Percentiles rank a stretch among this genome's conserved stretches.
Conservation (phyloP, 1,140 invertebrate genomes). For the Drosophila tsacasi region DNA sequence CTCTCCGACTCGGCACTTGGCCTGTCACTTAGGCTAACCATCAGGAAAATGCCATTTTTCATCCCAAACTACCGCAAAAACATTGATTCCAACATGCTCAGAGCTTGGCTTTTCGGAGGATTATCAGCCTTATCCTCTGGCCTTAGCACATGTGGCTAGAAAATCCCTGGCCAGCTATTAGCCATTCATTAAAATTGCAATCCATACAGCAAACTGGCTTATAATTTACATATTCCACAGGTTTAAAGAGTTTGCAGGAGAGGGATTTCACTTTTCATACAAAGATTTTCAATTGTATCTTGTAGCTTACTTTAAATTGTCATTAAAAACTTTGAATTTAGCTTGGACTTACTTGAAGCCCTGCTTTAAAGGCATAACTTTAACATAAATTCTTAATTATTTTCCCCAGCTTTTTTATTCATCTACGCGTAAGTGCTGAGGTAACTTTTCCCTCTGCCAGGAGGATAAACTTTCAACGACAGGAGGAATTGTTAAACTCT, state of each 20-base stretch:
- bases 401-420: constrained; percentile 2
- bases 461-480: constrained; percentile 11
- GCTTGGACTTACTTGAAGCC: neutral
- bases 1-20: constrained; percentile 32
- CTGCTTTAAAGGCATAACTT: neutral
- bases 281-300: no score
- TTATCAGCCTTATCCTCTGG: constrained; percentile 21
- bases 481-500: constrained; percentile 17
- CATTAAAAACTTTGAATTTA: neutral
- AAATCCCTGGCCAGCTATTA: constrained; percentile 14
- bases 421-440: neutral
- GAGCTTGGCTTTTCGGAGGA: neutral
- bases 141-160: neutral
- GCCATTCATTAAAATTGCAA: constrained; percentile 27
- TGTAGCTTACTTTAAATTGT: neutral
- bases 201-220: neutral
- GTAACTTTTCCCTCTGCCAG: neutral
- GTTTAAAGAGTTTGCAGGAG: neutral
- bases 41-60: constrained; percentile 48
- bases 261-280: neutral
- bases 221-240: neutral
- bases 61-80: constrained; percentile 24
- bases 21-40: constrained; percentile 62
- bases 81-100: constrained; percentile 35
- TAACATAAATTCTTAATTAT: constrained; percentile 1